Evolutionary conservation across 2,888 invertebrate genomes (phyloP).

Genomic region (Limnephilus marmoratus): DNA sequence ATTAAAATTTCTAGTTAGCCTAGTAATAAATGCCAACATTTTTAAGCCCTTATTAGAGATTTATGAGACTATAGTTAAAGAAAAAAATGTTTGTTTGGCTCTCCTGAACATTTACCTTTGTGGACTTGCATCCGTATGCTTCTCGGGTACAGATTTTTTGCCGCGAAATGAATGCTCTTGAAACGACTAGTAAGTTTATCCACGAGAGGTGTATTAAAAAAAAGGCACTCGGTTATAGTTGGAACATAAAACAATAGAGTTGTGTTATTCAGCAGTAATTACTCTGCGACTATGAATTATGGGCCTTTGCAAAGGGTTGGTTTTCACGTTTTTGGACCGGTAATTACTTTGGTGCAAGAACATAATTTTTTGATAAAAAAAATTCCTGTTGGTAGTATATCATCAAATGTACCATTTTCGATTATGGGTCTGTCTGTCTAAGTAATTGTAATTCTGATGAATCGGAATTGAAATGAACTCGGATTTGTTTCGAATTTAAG

Average conservation of each 20-base stretch:
- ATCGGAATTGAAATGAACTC: too few species aligned
- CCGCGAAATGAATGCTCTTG: not conserved
- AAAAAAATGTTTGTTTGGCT: too few species aligned
- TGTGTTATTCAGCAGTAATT: not conserved
- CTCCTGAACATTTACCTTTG: too few species aligned
- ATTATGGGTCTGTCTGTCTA: too few species aligned
- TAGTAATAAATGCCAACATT: too few species aligned
- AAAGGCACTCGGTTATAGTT: not conserved
- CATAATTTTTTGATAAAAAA: not conserved
- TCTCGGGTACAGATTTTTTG: not conserved
- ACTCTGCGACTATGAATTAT: not conserved
- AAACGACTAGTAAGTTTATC: not conserved
- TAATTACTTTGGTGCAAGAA: not conserved
- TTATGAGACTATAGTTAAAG: too few species aligned
- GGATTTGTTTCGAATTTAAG: too few species aligned
- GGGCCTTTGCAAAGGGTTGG: not conserved
- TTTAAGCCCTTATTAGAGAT: too few species aligned
- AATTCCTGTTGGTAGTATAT: not conserved
- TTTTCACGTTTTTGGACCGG: not conserved
- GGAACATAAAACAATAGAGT: not conserved
- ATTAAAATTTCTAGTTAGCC: too few species aligned
- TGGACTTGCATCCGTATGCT: too few species aligned
- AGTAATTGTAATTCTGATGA: too few species aligned
- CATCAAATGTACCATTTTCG: too few species aligned
- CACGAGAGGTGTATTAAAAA: not conserved